These are phyloP conservation scores for Caenorhabditis sinica DNA, from an alignment of 2,888 invertebrate genomes.

Conservation along the genomic window DNA sequence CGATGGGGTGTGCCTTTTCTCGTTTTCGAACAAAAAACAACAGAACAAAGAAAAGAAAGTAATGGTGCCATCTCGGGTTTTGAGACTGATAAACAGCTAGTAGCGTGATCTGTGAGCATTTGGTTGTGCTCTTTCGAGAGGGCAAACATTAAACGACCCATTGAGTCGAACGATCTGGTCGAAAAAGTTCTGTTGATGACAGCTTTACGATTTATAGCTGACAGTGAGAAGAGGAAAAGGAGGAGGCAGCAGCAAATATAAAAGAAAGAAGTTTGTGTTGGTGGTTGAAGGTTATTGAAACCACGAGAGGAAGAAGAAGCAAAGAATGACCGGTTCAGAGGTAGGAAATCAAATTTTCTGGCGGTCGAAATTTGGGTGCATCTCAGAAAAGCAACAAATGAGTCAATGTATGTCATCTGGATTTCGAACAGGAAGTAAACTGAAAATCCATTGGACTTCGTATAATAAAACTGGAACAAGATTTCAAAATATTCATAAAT, in stretches of 20 bases:
- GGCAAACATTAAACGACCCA: constrained; percentile 39
- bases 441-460: neutral
- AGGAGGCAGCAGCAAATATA: constrained; percentile 30
- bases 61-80: constrained; percentile 24
- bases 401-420: neutral
- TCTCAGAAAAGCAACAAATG: neutral
- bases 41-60: neutral
- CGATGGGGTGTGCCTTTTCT: constrained; percentile 28
- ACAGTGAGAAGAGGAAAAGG: constrained; percentile 32
- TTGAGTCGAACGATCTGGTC: constrained; percentile 47
- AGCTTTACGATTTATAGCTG: constrained; percentile 60
- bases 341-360: constrained; percentile 1
- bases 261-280: constrained; percentile 22
- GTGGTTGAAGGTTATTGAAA: constrained; percentile 41
- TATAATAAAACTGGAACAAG: neutral
- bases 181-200: constrained; percentile 55
- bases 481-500: neutral
- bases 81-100: constrained; percentile 52
- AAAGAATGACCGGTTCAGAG: constrained; percentile 28
- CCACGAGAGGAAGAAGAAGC: neutral
- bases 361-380: neutral
- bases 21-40: constrained; percentile 18
- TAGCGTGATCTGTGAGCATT: constrained; percentile 46
- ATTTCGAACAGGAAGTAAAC: neutral
- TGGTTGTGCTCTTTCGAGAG: constrained; percentile 44